Evolutionary conservation across 2,113 vertebrate genomes (phyloP).

Genomic region (Silurus glanis): DNA sequence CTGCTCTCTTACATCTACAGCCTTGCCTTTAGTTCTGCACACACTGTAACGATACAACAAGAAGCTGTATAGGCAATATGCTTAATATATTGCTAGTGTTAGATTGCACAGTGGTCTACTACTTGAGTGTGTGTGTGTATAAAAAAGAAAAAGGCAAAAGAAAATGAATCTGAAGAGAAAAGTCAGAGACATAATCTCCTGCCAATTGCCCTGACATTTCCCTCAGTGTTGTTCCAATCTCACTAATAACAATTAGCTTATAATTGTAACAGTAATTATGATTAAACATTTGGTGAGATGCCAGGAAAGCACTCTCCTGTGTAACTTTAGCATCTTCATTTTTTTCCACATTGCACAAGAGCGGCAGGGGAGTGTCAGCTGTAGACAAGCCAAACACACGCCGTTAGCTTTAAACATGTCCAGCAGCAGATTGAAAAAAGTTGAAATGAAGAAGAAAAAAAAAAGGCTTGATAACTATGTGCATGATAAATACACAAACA

Average conservation of each 20-base stretch:
- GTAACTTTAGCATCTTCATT: conserved; percentile 55
- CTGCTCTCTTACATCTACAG: neutral
- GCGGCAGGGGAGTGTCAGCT: neutral
- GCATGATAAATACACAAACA: neutral
- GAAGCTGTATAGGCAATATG: conserved; percentile 4
- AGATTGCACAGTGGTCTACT: conserved; percentile 40
- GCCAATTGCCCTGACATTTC: conserved; percentile 65
- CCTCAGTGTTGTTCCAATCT: conserved; percentile 61
- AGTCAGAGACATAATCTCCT: conserved; percentile 51
- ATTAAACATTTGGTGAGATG: conserved; percentile 66
- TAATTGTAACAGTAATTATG: conserved; percentile 78
- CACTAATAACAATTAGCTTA: conserved; percentile 73
- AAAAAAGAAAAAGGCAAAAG: conserved; percentile 15
- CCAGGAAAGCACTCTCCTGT: conserved; percentile 65
- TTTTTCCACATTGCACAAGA: conserved; percentile 31
- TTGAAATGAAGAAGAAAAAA: neutral
- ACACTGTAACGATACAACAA: neutral
- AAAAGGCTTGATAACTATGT: neutral
- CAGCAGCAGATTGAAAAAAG: neutral
- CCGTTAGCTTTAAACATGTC: neutral
- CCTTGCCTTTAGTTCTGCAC: neutral
- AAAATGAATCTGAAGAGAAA: conserved; percentile 19
- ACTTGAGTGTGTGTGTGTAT: conserved; percentile 2
- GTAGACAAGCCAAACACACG: neutral
- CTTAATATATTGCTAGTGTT: conserved; percentile 37